Evolutionary conservation across 2,888 invertebrate species (phyloP), one percentile per base, ranked within the genome.

Genomic region (Micoletzkya japonica): DNA sequence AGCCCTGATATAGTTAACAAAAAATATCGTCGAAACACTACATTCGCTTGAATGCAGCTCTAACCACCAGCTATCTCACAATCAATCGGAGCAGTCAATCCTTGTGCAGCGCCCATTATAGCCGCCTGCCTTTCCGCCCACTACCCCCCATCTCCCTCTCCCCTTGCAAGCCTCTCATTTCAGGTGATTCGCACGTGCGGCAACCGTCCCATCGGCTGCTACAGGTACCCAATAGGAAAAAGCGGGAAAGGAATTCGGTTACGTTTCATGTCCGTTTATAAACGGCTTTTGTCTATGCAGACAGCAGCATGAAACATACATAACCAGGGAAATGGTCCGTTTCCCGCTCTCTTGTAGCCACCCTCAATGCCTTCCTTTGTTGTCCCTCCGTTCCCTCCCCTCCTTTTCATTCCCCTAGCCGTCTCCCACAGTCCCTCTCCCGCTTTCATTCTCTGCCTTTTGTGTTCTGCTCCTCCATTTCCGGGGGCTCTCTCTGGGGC

Each of bases 141-240:
- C 3, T 17, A 10, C 20, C 28, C 59, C 59, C 39, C 59, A 34
- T n/a, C 4, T 32, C 17, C 30, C 34, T 37, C 59, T 39, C 26
- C 39, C 37, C 24, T 28, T 59, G 24, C 17, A 39, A 39, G 26
- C 59, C 1, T 2, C 0, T 3, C 37, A 36, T 67, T 61, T 54
- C 30, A 59, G 66, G 77, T 79, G 50, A 79, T 79, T 30, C 72
- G 79, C 28, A 77, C 79, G 14, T 79, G 79, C 44, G 79, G 79
- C n/a, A 74, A 73, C 28, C 72, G 73, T 24, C 73, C 72, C 1
- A 44, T 79, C 34, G 79, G 79, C 49, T 79, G 79, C 59, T 74
- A 76, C 69, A 75, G 75, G 79, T 79, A 10, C 56, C 17, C 56
- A 56, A 30, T 7, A 2, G 24, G 54, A 56, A 10, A 28, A 26